Conservation (phyloP, 2,797 vertebrate genomes). For the Synaphobranchus kaupii region DNA sequence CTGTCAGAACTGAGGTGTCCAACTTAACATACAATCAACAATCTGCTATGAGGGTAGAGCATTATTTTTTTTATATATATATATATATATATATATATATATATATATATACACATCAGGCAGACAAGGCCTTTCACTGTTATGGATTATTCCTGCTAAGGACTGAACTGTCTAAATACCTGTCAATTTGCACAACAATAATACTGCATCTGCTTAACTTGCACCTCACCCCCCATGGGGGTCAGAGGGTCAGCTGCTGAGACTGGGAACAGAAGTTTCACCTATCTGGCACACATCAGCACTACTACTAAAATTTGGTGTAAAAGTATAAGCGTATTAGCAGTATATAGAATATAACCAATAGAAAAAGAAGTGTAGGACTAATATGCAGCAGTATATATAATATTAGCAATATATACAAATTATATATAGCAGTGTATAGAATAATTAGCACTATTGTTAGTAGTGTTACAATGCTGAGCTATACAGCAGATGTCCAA, state of each 20-base stretch:
- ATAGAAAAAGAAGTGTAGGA: not conserved
- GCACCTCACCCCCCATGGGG: not conserved
- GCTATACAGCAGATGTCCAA: not conserved
- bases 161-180: slow-evolving; percentile 44
- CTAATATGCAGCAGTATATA: not conserved
- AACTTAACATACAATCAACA: slow-evolving; percentile 63
- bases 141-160: slow-evolving; percentile 50
- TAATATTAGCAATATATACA: not conserved
- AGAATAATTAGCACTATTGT: not conserved
- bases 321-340: not conserved
- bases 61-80: slow-evolving; percentile 34
- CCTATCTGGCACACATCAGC: slow-evolving; percentile 54
- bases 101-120: slow-evolving; percentile 39
- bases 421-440: not conserved
- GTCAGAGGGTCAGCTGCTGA: not conserved
- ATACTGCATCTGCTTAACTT: slow-evolving; percentile 42
- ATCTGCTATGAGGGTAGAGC: slow-evolving; percentile 44
- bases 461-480: not conserved
- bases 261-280: slow-evolving; percentile 43
- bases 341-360: not conserved
- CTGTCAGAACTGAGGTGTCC: slow-evolving; percentile 41
- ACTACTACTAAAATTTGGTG: not conserved
- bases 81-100: slow-evolving; percentile 42
- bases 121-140: slow-evolving; percentile 29
- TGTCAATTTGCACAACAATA: slow-evolving; percentile 52